A percentile compares a stretch with the other conserved stretches of the same genome.
Evolutionary conservation across 2,888 invertebrate species (phyloP).

Genomic region (Bruchidius siliquastri): DNA sequence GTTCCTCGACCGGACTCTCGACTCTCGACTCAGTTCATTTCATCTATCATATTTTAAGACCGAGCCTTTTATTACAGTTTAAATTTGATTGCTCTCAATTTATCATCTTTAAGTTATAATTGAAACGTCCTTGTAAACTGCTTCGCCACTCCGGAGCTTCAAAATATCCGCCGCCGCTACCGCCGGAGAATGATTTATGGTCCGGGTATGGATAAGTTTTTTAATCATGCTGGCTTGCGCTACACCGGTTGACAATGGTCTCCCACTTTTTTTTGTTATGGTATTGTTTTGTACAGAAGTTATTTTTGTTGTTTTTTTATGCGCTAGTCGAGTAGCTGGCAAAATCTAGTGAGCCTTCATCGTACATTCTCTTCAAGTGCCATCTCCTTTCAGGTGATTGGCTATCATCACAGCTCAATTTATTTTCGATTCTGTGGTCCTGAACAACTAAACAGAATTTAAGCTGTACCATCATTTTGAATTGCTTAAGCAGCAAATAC

Average conservation of each 20-base stretch:
- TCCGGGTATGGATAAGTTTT: constrained; percentile 25
- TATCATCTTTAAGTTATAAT: constrained; percentile 32
- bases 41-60: constrained; percentile 24
- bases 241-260: constrained; percentile 21
- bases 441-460: too few relatives aligned
- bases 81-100: constrained; percentile 29
- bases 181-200: constrained; percentile 31
- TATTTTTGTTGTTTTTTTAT: background rate
- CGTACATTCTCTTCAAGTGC: too few relatives aligned
- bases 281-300: background rate
- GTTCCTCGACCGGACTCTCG: constrained; percentile 15
- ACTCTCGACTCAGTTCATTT: constrained; percentile 19
- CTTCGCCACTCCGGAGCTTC: constrained; percentile 30
- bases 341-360: too few relatives aligned
- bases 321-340: too few relatives aligned
- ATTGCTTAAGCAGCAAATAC: too few relatives aligned
- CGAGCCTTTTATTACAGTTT: constrained; percentile 25
- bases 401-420: too few relatives aligned
- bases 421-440: too few relatives aligned
- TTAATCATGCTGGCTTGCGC: constrained; percentile 20
- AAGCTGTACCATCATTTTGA: too few relatives aligned
- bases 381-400: too few relatives aligned
- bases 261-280: constrained; percentile 6
- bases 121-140: constrained; percentile 31
- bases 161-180: constrained; percentile 26